Evolutionary conservation across 2,113 vertebrate genomes (phyloP).

Genomic region (Brachionichthys hirsutus): DNA sequence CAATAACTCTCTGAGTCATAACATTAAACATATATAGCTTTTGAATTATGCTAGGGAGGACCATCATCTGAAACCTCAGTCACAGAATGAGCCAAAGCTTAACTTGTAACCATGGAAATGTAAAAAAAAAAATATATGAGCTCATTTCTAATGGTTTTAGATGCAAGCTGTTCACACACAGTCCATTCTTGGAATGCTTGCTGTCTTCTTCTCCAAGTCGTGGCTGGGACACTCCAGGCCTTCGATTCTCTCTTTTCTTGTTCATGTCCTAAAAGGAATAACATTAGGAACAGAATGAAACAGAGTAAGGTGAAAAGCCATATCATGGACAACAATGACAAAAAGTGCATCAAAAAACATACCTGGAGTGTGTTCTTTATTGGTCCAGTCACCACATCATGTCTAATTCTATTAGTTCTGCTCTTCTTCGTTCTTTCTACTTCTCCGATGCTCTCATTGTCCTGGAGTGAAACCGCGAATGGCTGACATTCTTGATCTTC

Average conservation of each 20-base stretch:
- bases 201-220: conserved; percentile 46
- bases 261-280: conserved; percentile 76
- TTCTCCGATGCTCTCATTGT: conserved; percentile 45
- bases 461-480: conserved; percentile 9
- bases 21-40: no score
- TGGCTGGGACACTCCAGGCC: conserved; percentile 28
- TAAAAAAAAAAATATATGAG: not conserved
- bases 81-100: no score
- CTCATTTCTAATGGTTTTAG: conserved; percentile 21
- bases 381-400: conserved; percentile 85
- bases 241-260: conserved; percentile 72
- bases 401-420: conserved; percentile 76
- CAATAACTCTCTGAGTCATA: no score
- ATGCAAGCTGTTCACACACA: conserved; percentile 1
- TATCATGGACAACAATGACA: not conserved
- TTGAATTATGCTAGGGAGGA: no score
- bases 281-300: not conserved
- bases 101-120: no score
- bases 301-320: not conserved
- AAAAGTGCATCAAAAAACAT: not conserved
- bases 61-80: no score
- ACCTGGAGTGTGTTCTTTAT: conserved; percentile 78
- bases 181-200: not conserved
- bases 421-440: conserved; percentile 66
- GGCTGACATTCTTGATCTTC: conserved; percentile 54